Percentiles rank a stretch among this genome's conserved stretches.
Conservation (phyloP, 2,113 vertebrate genomes). For the Bos indicus region DNA sequence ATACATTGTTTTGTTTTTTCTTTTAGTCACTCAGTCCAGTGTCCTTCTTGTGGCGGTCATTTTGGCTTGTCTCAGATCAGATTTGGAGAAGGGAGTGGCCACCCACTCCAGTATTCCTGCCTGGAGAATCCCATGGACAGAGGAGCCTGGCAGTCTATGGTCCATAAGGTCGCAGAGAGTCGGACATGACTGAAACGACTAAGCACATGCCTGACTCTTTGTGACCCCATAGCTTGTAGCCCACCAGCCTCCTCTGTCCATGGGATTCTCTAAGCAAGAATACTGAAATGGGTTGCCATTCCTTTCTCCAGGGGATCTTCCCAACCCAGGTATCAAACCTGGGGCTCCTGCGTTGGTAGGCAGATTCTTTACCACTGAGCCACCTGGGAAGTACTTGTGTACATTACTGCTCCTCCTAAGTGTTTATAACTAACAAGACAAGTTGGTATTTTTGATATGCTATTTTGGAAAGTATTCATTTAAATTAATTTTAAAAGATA, state of each 20-base stretch:
- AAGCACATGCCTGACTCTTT: background rate
- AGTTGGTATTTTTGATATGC: background rate
- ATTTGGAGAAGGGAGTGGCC: background rate
- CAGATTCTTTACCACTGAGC: background rate
- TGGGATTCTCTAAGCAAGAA: background rate
- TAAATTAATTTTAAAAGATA: constrained; percentile 4
- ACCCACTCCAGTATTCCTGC: background rate
- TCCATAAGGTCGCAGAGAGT: background rate
- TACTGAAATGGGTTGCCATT: background rate
- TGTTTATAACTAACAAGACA: background rate
- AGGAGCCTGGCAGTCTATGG: background rate
- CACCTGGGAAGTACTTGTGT: background rate
- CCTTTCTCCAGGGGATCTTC: background rate
- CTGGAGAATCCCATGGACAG: background rate
- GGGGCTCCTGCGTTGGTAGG: background rate
- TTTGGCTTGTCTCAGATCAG: background rate
- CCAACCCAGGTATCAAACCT: background rate
- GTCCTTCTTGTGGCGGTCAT: background rate
- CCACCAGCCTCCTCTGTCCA: background rate
- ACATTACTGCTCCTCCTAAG: background rate
- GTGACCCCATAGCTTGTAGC: background rate
- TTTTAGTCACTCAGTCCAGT: background rate
- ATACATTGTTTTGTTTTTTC: background rate
- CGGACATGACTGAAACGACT: background rate
- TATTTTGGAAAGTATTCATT: background rate